A percentile compares a stretch with the other conserved stretches of the same genome.
phyloP scores from a whole-genome alignment of 2,113 vertebrate genomes.

The Acrocephalus arundinaceus region DNA sequence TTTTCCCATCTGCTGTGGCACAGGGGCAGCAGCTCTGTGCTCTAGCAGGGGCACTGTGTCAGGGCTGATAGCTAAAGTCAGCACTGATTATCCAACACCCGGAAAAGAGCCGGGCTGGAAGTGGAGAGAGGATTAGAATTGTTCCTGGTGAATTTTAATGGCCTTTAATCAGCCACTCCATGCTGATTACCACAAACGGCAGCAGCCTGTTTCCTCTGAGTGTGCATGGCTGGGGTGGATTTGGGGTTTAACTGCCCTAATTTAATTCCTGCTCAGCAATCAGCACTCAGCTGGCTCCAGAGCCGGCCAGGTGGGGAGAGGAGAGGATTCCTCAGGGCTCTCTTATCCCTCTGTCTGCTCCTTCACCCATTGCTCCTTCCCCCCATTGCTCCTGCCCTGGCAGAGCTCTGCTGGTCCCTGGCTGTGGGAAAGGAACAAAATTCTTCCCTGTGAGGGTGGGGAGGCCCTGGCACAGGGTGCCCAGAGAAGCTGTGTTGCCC shows the following conservation, averaged over 20 bases:
- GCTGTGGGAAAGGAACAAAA: not conserved
- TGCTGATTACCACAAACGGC: conserved; percentile 27
- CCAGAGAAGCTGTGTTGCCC: not conserved
- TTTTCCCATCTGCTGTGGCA: not conserved
- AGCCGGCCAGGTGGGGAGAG: not conserved
- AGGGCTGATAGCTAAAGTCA: not conserved
- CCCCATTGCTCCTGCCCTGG: not conserved
- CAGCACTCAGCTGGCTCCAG: not conserved
- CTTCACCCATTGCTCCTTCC: not conserved
- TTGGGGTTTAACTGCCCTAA: conserved; percentile 36
- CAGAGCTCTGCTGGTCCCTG: not conserved
- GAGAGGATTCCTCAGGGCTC: not conserved
- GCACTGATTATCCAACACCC: not conserved
- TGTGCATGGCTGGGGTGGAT: conserved; percentile 4
- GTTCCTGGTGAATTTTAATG: conserved; percentile 54
- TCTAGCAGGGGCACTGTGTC: not conserved
- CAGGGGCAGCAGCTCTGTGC: not conserved
- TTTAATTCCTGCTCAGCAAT: conserved; percentile 59
- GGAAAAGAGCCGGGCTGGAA: not conserved
- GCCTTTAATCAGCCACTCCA: conserved; percentile 64
- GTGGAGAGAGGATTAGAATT: not conserved
- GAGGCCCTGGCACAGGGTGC: not conserved
- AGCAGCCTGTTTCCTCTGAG: not conserved
- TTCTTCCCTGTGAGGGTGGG: not conserved
- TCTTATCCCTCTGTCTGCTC: not conserved